Percentiles rank a stretch among this genome's conserved stretches.
phyloP scores from a whole-genome alignment of 2,888 invertebrate genomes.

The Nematopogon swammerdamellus region DNA sequence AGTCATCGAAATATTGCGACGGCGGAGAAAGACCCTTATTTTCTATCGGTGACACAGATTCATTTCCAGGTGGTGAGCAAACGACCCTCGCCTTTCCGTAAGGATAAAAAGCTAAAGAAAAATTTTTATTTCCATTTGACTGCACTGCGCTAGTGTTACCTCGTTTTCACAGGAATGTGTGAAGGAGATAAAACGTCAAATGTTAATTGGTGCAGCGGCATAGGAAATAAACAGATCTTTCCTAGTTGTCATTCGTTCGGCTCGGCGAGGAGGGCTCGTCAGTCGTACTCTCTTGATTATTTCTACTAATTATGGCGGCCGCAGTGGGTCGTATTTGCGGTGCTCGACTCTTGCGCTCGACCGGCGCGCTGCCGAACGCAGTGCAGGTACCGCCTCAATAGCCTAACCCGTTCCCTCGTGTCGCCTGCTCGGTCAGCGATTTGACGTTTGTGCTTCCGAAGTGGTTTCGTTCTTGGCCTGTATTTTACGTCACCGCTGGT shows the following conservation, averaged over 20 bases:
- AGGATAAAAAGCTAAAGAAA: too few relatives aligned
- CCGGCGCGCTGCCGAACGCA: not conserved
- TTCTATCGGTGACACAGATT: too few relatives aligned
- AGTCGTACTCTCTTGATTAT: constrained; percentile 10
- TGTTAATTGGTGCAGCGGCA: too few relatives aligned
- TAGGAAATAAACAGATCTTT: not conserved
- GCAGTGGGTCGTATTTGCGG: constrained; percentile 83
- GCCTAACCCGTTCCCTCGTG: constrained; percentile 1
- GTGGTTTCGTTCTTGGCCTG: constrained; percentile 1
- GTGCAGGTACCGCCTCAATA: not conserved
- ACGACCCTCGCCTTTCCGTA: too few relatives aligned
- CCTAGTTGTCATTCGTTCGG: not conserved
- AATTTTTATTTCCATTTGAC: too few relatives aligned
- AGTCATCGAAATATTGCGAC: too few relatives aligned
- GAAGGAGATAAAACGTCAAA: too few relatives aligned
- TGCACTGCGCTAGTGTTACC: too few relatives aligned
- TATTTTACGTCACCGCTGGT: not conserved
- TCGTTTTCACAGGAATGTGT: too few relatives aligned
- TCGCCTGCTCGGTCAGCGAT: not conserved
- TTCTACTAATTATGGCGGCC: constrained; percentile 85
- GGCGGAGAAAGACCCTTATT: too few relatives aligned
- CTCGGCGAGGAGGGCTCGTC: not conserved
- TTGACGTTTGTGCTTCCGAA: not conserved
- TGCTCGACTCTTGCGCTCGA: constrained; percentile 66
- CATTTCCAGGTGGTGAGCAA: too few relatives aligned